Percentiles rank a stretch among this genome's conserved stretches.
Evolutionary conservation across 2,113 vertebrate genomes (phyloP).

Genomic region (Ictalurus punctatus): DNA sequence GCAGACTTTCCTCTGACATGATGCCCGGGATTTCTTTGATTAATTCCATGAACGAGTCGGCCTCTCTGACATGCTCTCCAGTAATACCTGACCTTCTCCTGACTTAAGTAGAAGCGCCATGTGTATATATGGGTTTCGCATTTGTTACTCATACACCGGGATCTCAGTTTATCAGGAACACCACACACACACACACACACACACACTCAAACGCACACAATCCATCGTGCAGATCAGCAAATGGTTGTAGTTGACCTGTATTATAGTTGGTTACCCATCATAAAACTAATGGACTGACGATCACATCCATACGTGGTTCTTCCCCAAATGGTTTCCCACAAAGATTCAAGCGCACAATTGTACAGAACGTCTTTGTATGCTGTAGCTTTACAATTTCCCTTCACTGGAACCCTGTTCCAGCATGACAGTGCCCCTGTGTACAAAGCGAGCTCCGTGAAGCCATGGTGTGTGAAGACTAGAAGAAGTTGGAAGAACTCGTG

Average conservation of each 20-base stretch:
- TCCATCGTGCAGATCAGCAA: not conserved
- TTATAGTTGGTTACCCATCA: not conserved
- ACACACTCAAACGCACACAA: not conserved
- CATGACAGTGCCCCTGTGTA: too few relatives aligned
- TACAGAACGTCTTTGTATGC: too few relatives aligned
- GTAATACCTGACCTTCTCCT: not conserved
- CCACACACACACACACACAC: not conserved
- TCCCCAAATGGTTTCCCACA: too few relatives aligned
- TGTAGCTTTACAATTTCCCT: too few relatives aligned
- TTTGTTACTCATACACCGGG: not conserved
- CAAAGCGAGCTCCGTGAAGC: too few relatives aligned
- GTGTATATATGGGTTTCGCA: not conserved
- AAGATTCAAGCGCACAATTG: too few relatives aligned
- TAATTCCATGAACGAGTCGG: not conserved
- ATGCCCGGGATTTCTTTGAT: not conserved
- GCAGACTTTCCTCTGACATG: not conserved
- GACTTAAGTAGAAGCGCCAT: not conserved
- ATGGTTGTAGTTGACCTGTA: not conserved
- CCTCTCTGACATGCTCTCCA: not conserved
- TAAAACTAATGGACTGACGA: not conserved
- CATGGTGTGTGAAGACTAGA: too few relatives aligned
- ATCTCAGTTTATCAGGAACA: not conserved
- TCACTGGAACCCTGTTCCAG: too few relatives aligned
- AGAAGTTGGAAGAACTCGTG: too few relatives aligned
- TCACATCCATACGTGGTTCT: too few relatives aligned